A percentile compares a stretch with the other conserved stretches of the same genome.
Evolutionary conservation across 2,888 invertebrate species (phyloP).

Genomic region (Ophioninae sp.): DNA sequence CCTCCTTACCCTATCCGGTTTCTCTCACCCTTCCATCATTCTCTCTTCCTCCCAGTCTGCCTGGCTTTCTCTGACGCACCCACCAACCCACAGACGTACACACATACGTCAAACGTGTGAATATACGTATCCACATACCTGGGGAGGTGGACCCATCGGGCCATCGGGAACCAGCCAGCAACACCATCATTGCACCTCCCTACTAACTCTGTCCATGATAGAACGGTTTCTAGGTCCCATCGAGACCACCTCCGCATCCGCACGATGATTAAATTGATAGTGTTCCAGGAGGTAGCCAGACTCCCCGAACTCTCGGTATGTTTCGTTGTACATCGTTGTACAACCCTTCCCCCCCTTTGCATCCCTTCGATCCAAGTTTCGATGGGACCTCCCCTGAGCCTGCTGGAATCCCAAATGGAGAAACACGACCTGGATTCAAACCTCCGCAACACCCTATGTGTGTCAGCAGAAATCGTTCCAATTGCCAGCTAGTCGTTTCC

Average conservation of each 20-base stretch:
- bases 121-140: constrained; percentile 47
- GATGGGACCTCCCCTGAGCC: background rate
- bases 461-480: no score
- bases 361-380: background rate
- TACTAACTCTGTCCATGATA: constrained; percentile 39
- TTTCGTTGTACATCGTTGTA: constrained; percentile 15
- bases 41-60: constrained; percentile 13
- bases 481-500: no score
- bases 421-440: background rate
- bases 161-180: constrained; percentile 9
- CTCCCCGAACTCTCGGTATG: constrained; percentile 38
- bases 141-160: constrained; percentile 36
- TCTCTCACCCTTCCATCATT: constrained; percentile 53
- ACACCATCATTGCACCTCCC: constrained; percentile 26
- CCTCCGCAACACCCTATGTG: background rate
- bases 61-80: constrained; percentile 1
- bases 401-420: background rate
- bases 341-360: background rate
- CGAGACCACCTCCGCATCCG: constrained; percentile 58
- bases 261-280: constrained; percentile 61
- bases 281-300: constrained; percentile 28
- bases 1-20: constrained; percentile 63
- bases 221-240: constrained; percentile 57
- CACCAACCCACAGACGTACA: background rate
- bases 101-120: no score